These are phyloP conservation scores for Centroberyx gerrardi DNA, from an alignment of 2,797 vertebrate species.

Conservation along the genomic window DNA sequence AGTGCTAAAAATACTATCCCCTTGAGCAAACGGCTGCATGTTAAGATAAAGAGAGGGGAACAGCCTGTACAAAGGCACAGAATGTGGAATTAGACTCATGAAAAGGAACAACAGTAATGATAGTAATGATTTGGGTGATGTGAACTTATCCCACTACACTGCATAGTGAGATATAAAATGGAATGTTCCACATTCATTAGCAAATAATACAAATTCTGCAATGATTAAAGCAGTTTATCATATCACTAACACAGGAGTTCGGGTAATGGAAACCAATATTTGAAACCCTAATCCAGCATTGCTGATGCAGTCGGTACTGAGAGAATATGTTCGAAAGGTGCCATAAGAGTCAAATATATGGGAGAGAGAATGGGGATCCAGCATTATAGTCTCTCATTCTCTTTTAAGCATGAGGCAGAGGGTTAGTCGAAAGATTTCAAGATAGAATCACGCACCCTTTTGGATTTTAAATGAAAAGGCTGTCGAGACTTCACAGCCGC, in stretches of 20 bases:
- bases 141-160: slow-evolving; percentile 16
- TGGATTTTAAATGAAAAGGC: slow-evolving; percentile 54
- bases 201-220: background rate
- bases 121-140: slow-evolving; percentile 61
- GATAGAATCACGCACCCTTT: slow-evolving; percentile 51
- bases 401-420: slow-evolving; percentile 28
- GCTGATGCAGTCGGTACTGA: background rate
- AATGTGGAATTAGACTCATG: slow-evolving; percentile 67
- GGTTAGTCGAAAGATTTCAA: slow-evolving; percentile 42
- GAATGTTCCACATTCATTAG: background rate
- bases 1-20: slow-evolving; percentile 79
- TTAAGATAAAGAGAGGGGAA: slow-evolving; percentile 77
- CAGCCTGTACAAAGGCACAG: slow-evolving; percentile 58
- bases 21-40: slow-evolving; percentile 79
- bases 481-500: slow-evolving; percentile 60
- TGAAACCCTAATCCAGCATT: slow-evolving; percentile 10
- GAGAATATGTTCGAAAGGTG: slow-evolving; percentile 27
- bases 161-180: background rate
- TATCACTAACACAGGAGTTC: slow-evolving; percentile 1
- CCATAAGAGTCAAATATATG: background rate
- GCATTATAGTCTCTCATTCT: slow-evolving; percentile 28
- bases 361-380: background rate
- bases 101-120: slow-evolving; percentile 63
- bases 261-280: slow-evolving; percentile 1
- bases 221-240: background rate